Base-by-base conservation (phyloP, 1,140 invertebrate species). In the Littorina saxatilis region DNA sequence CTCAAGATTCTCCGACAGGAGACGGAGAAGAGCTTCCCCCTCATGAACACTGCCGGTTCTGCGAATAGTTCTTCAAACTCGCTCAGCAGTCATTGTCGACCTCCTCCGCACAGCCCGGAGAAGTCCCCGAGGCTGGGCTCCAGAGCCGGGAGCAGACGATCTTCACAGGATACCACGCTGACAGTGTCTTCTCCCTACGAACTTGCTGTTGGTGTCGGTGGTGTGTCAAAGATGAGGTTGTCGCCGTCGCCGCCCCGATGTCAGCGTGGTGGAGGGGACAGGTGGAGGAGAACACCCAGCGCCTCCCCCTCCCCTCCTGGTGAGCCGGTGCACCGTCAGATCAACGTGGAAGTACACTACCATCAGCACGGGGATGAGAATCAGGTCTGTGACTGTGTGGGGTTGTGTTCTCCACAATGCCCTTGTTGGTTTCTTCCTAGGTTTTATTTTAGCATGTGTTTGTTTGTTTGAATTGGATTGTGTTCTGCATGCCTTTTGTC, bases 231-330 rank as follows among this genome's bases (percentile, higher is more conserved):
- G 9, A 61, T 61, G 7, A 7, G 58, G 7, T 23, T 61, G 58
- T 61, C 58, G 20, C 58, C 58, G 20, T 61, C 58, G 58, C 58
- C 58, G 20, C 58, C 58, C 23, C 20, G 20, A 5, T 29, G 20
- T 7, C 58, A 61, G 20, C 58, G 58, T 23, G 68, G 68, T 2
- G 68, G 40, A 3, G 70, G 39, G 40, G 23, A 27, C 37, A 47
- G 76, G 23, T 63, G 76, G 55, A 78, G 76, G 55, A 17, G 76
- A n/a, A 43, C 76, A n/a, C 76, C 76, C 76, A 78, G 55, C n/a
- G 58, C 35, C 55, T 78, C 76, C 17, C 76, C 76, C 3, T 78
- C 76, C 32, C 55, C 55, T 63, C 76, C 76, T 13, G 37, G 23
- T 17, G 55, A 78, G 17, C 76, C 76, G 7, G 76, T 61, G 32